phyloP scores from a whole-genome alignment of 2,888 invertebrate genomes.

The Chymomyza amoena region DNA sequence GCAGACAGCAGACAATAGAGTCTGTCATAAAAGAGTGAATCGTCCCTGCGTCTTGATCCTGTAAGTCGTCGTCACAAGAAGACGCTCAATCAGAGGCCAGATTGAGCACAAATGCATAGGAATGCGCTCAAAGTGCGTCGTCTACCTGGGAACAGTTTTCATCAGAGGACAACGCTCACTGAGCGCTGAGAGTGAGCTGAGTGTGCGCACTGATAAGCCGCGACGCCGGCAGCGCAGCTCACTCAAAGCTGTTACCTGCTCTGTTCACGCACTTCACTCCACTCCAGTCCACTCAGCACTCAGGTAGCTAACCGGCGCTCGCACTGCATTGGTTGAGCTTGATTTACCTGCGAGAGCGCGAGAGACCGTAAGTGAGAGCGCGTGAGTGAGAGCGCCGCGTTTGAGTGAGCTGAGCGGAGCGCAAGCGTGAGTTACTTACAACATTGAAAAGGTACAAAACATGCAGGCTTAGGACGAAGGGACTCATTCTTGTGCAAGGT shows the following conservation, averaged over 20 bases:
- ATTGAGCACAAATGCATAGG: not conserved
- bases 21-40: not conserved
- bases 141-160: conserved; percentile 1
- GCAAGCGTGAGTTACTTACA: not conserved
- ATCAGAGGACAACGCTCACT: not conserved
- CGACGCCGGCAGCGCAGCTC: not conserved
- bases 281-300: too few relatives aligned
- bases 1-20: not conserved
- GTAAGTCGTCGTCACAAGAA: not conserved
- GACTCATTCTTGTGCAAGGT: conserved; percentile 81
- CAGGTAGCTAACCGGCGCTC: not conserved
- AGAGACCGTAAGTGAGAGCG: not conserved
- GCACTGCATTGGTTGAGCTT: not conserved
- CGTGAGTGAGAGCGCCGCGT: too few relatives aligned
- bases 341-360: not conserved
- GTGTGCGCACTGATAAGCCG: not conserved
- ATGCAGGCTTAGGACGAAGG: conserved; percentile 80
- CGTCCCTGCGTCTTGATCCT: not conserved
- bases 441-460: conserved; percentile 76
- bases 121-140: not conserved
- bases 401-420: conserved; percentile 2
- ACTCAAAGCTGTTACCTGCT: not conserved
- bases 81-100: not conserved
- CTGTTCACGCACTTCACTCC: not conserved
- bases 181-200: not conserved